Base-by-base conservation (phyloP, 1,140 invertebrate genomes). In the Macrobrachium nipponense region DNA sequence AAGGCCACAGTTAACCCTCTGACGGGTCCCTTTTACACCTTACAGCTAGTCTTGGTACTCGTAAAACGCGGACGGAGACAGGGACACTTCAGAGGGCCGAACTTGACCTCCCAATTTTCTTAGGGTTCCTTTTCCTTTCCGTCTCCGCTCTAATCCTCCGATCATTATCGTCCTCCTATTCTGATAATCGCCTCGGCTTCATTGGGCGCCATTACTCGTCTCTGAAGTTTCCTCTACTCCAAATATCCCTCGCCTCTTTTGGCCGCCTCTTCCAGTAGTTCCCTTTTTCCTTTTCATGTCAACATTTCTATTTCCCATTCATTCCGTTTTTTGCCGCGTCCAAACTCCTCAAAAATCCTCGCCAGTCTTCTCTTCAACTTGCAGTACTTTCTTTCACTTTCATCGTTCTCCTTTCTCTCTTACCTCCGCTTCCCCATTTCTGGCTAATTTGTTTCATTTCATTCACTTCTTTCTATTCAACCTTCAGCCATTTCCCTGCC, bases 341-440 rank as follows among this genome's bases (percentile, higher is more conserved):
- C 11, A 36, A 8, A 15, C 80, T 73, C n/a, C 68, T 58, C 64
- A 17, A 59, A 64, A n/a, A 18, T 59, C 66, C 68, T 58, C 23
- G 66, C 80, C 80, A 60, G 44, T 60, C 23, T 60, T 27, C 76
- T 18, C 51, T 78, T 60, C 58, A 20, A 15, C 23, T 23, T 58
- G 43, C 60, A 43, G 20, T 6, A 43, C 27, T 60, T 60, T 60
- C 77, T 79, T 60, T 27, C 58, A 51, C 77, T 79, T 60, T n/a
- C 76, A 5, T 20, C 61, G 2, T 27, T 27, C 15, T 27, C 23
- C 64, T 66, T 59, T 60, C 27, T 18, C 59, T 68, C 11, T n/a
- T 82, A 14, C 72, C 70, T 58, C 68, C 78, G 44, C 62, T 66
- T 64, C 58, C 27, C 66, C 36, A 66, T n/a, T 58, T 36, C 78